Conservation (phyloP, 2,888 invertebrate species). For the Pachycephus smyrnensis region DNA sequence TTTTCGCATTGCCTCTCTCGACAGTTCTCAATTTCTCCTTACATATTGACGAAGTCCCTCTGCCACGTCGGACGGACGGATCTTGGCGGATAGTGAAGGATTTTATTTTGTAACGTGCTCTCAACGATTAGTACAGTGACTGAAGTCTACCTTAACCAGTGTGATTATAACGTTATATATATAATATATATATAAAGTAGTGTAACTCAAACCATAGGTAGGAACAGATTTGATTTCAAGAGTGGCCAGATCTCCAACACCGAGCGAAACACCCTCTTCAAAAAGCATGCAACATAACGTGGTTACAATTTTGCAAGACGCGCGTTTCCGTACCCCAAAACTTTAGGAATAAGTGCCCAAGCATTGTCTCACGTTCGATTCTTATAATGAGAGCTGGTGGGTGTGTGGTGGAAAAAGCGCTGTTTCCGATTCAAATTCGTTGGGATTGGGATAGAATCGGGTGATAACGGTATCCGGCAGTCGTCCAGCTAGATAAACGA, state of each 20-base stretch:
- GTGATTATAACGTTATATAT: neutral
- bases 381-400: neutral
- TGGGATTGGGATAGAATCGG: neutral
- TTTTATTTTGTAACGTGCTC: neutral
- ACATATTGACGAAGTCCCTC: neutral
- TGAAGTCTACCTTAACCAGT: neutral
- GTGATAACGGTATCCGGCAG: neutral
- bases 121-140: neutral
- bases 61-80: neutral
- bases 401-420: neutral
- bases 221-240: constrained; percentile 39
- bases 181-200: neutral
- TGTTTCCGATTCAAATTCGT: neutral
- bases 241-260: constrained; percentile 64
- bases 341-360: neutral
- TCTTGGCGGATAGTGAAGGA: neutral
- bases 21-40: neutral
- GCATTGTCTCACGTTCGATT: neutral
- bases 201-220: neutral
- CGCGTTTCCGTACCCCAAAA: neutral
- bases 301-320: neutral
- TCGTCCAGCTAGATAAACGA: neutral
- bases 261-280: constrained; percentile 40
- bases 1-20: neutral
- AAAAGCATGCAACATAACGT: constrained; percentile 13